phyloP scores from a whole-genome alignment of 2,113 vertebrate species.

The Conger conger region DNA sequence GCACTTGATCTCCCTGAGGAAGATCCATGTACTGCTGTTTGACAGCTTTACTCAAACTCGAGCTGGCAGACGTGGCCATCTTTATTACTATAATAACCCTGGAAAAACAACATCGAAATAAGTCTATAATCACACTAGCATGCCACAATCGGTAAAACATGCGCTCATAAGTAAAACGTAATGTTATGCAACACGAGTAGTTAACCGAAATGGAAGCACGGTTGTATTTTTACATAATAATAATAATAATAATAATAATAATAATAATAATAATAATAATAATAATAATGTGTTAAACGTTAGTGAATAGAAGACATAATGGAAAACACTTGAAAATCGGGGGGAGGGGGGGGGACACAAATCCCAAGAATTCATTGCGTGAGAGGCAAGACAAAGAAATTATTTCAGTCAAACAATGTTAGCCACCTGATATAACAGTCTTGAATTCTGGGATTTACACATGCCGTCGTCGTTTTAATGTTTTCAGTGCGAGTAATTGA shows the following conservation, averaged over 20 bases:
- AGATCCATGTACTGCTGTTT: constrained; percentile 89
- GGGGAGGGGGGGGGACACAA: neutral
- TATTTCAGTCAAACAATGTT: neutral
- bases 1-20: constrained; percentile 85
- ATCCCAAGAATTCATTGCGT: neutral
- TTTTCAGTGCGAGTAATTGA: neutral
- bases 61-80: constrained; percentile 89
- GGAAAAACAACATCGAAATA: neutral
- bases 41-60: constrained; percentile 85
- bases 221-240: too few species aligned
- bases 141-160: too few species aligned
- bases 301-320: neutral
- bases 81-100: constrained; percentile 62
- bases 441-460: neutral
- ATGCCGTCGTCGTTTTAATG: neutral
- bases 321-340: neutral
- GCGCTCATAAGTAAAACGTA: neutral
- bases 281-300: neutral
- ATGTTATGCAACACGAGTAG: neutral
- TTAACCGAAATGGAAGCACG: neutral
- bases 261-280: too few species aligned
- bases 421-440: neutral
- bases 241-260: too few species aligned
- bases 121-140: neutral
- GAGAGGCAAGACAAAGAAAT: neutral